These are phyloP conservation scores for Zhuqinia jingwanae DNA, from an alignment of 2,888 invertebrate genomes.

Conservation along the genomic window DNA sequence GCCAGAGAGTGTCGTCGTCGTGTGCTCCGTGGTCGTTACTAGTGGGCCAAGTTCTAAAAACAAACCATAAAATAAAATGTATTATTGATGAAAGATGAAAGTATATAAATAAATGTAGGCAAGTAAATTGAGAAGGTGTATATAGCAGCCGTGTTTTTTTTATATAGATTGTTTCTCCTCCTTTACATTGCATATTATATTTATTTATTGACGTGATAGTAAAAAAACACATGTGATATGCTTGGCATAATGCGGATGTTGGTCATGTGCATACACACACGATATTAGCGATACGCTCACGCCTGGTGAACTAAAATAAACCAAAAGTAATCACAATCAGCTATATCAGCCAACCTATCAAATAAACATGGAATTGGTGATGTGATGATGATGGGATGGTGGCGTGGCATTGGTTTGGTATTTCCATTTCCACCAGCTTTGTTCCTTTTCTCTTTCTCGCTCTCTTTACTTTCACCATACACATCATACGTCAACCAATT, in stretches of 20 bases:
- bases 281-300: too few species aligned
- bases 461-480: not conserved
- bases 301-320: too few species aligned
- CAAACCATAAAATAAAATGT: too few species aligned
- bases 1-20: not conserved
- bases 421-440: not conserved
- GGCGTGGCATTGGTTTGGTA: not conserved
- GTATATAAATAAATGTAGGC: not conserved
- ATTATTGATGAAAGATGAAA: not conserved
- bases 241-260: conserved; percentile 52
- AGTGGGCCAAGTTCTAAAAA: too few species aligned
- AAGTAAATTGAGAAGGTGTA: too few species aligned
- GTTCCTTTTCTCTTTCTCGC: not conserved
- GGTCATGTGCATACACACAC: not conserved
- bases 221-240: conserved; percentile 26
- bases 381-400: not conserved
- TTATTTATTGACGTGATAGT: not conserved
- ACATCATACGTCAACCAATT: too few species aligned
- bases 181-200: too few species aligned
- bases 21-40: not conserved
- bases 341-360: not conserved
- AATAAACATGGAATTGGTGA: not conserved
- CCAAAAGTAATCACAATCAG: too few species aligned
- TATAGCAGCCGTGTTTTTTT: not conserved
- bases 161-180: too few species aligned